phyloP scores from a whole-genome alignment of 2,797 vertebrate genomes.

The Simalia tracyae region DNA sequence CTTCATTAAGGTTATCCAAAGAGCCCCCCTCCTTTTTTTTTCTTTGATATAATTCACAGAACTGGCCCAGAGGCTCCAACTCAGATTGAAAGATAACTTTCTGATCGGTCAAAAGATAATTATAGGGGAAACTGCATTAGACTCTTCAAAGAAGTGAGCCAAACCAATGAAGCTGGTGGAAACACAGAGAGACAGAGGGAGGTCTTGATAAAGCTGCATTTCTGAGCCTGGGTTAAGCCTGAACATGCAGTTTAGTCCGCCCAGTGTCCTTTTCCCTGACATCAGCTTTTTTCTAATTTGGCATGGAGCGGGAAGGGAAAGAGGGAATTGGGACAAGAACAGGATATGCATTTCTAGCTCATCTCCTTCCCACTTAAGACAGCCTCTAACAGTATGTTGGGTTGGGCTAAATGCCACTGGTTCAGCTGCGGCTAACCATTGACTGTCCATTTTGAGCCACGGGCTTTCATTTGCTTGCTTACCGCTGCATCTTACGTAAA shows the following conservation, averaged over 20 bases:
- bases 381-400: background rate
- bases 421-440: background rate
- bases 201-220: background rate
- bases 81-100: background rate
- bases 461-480: background rate
- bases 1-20: background rate
- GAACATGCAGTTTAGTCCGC: background rate
- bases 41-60: background rate
- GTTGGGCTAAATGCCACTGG: background rate
- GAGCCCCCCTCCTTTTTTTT: background rate
- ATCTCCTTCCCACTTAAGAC: background rate
- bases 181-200: background rate
- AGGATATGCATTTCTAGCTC: background rate
- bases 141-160: background rate
- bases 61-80: background rate
- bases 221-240: background rate
- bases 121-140: too few species aligned
- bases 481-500: background rate
- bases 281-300: background rate
- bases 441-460: background rate
- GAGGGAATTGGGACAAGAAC: background rate
- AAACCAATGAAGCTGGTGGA: background rate
- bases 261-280: background rate
- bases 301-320: background rate
- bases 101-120: background rate